Evolutionary conservation across 2,113 vertebrate genomes (phyloP).

Genomic region (Turdus rufiventris): DNA sequence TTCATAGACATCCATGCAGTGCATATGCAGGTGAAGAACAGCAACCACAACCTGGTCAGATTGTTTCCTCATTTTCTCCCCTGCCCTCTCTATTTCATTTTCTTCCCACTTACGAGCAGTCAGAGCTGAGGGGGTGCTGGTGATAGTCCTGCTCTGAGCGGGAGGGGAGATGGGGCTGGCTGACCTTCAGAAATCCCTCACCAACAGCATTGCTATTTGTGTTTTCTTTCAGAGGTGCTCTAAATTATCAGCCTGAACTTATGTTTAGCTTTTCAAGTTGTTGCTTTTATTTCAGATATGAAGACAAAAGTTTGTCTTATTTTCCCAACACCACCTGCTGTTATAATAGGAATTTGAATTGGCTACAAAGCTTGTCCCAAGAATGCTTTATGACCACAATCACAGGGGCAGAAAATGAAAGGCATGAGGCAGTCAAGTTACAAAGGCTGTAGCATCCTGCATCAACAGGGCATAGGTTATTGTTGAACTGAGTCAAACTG

Average conservation of each 20-base stretch:
- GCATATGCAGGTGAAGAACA: not conserved
- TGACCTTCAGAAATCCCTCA: not conserved
- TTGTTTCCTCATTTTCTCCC: not conserved
- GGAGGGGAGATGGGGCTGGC: not conserved
- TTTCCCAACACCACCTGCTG: not conserved
- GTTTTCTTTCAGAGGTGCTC: not conserved
- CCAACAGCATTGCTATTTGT: not conserved
- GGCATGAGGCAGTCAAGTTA: not conserved
- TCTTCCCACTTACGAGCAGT: not conserved
- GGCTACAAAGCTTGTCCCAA: not conserved
- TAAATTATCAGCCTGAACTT: not conserved
- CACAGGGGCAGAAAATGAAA: not conserved
- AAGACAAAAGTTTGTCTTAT: not conserved
- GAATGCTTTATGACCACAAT: not conserved
- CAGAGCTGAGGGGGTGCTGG: not conserved
- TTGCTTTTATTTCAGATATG: not conserved
- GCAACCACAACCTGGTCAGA: not conserved
- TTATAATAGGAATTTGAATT: not conserved
- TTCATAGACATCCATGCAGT: not conserved
- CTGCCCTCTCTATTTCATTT: not conserved
- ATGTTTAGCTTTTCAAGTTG: not conserved
- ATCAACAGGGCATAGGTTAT: not conserved
- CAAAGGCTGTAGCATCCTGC: not conserved
- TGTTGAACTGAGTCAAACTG: not conserved
- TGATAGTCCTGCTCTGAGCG: not conserved